phyloP scores from a whole-genome alignment of 2,113 vertebrate genomes.

The Osmerus eperlanus region DNA sequence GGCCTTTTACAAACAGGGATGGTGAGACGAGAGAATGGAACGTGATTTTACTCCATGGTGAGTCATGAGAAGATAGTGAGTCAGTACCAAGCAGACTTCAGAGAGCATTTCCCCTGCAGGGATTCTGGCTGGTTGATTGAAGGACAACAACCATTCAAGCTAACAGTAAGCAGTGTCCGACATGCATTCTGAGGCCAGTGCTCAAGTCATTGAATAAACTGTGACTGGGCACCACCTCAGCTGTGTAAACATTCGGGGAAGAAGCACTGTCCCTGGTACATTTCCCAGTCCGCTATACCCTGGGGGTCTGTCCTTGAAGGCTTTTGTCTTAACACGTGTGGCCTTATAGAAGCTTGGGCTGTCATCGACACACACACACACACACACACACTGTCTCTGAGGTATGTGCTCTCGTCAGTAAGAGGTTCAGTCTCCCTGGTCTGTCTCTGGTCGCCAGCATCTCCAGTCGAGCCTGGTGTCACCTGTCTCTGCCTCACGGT shows the following conservation, averaged over 20 bases:
- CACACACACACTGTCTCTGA: constrained; percentile 8
- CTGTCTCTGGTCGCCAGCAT: not conserved
- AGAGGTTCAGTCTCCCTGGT: not conserved
- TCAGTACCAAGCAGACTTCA: constrained; percentile 3
- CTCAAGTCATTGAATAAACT: no score
- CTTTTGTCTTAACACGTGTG: no score
- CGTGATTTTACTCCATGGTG: not conserved
- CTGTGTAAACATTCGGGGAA: no score
- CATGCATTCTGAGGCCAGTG: constrained; percentile 18
- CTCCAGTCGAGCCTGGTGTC: not conserved
- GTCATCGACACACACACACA: not conserved
- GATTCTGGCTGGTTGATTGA: constrained; percentile 9
- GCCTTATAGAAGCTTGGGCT: no score
- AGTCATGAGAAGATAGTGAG: constrained; percentile 4
- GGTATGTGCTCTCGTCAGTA: not conserved
- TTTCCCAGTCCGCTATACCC: no score
- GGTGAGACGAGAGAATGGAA: constrained; percentile 6
- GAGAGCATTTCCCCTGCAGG: no score
- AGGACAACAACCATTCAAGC: constrained; percentile 34
- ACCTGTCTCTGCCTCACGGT: not conserved
- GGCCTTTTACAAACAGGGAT: constrained; percentile 15
- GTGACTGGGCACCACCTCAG: no score
- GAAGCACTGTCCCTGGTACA: no score
- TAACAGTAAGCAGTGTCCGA: constrained; percentile 34
- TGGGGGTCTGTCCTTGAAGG: no score